Evolutionary conservation across 2,797 vertebrate genomes (phyloP).

Genomic region (Gymnothorax reevesii): DNA sequence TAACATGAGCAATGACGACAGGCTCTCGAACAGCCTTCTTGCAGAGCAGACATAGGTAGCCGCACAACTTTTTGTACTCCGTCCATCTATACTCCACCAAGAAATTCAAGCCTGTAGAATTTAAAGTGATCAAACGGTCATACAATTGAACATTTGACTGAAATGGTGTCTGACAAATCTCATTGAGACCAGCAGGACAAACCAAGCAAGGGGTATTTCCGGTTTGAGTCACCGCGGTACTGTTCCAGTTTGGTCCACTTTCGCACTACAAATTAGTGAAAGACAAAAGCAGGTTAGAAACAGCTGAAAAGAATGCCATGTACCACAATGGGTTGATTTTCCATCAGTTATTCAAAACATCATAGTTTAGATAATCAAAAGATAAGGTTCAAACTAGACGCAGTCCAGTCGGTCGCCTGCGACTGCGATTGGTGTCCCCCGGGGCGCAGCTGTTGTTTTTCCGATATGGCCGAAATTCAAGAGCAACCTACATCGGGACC

Average conservation of each 20-base stretch:
- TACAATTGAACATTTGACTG: neutral
- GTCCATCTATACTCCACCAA: conserved; percentile 41
- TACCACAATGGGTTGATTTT: neutral
- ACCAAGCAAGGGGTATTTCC: conserved; percentile 59
- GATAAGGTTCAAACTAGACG: no score
- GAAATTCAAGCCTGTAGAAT: conserved; percentile 55
- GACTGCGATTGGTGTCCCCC: no score
- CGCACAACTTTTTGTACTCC: neutral
- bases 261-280: conserved; percentile 48
- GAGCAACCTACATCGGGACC: no score
- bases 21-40: conserved; percentile 23
- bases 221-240: conserved; percentile 31
- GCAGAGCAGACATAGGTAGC: conserved; percentile 63
- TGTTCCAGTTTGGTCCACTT: conserved; percentile 25
- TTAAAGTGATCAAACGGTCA: neutral
- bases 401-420: no score
- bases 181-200: conserved; percentile 33
- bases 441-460: no score
- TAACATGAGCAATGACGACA: conserved; percentile 20
- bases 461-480: no score
- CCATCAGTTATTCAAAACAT: neutral
- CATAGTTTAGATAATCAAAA: no score
- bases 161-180: neutral
- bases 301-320: neutral
- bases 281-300: neutral